phyloP scores from a whole-genome alignment of 2,888 invertebrate genomes.

The Marronus borbonicus region DNA sequence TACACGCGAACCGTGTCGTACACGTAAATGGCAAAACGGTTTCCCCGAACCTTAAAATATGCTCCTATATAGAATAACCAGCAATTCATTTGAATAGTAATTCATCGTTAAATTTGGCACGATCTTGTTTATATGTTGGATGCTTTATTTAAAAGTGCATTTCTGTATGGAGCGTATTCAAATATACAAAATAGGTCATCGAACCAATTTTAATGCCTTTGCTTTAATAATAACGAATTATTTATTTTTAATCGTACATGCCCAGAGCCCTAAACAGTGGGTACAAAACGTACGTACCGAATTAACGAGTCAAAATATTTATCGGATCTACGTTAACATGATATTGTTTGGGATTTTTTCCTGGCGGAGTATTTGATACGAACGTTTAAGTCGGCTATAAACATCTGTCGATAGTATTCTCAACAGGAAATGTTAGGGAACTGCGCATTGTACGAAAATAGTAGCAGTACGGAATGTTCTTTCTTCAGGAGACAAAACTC shows the following conservation, averaged over 20 bases:
- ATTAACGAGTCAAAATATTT: constrained; percentile 13
- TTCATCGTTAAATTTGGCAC: constrained; percentile 2
- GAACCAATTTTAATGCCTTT: background rate
- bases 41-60: background rate
- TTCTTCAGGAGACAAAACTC: constrained; percentile 6
- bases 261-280: no score
- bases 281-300: no score
- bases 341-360: constrained; percentile 5
- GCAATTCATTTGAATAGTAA: background rate
- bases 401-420: constrained; percentile 12
- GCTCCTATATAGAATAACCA: background rate
- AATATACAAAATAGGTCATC: background rate
- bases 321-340: background rate
- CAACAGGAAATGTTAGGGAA: constrained; percentile 23
- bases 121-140: background rate
- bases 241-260: no score
- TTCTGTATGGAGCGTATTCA: background rate
- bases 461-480: constrained; percentile 5
- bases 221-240: background rate
- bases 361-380: constrained; percentile 5
- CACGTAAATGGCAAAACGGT: background rate
- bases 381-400: constrained; percentile 14
- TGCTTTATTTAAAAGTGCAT: no score
- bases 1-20: background rate
- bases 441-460: constrained; percentile 22